Evolutionary conservation across 1,140 invertebrate genomes (phyloP), one percentile per base, ranked within the genome.

Genomic region (Bombyx mori): DNA sequence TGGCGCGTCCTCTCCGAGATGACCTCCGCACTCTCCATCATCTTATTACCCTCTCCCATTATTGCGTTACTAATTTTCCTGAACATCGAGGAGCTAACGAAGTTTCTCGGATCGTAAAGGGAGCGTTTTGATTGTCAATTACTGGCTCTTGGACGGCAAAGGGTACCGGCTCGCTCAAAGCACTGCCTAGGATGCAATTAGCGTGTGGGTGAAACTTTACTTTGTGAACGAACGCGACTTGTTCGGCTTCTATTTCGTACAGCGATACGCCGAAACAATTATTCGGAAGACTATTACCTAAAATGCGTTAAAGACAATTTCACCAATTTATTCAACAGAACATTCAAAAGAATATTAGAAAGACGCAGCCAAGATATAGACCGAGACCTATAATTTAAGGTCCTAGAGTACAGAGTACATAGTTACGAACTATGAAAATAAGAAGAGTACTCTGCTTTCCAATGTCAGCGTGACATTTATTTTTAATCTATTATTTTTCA

Each of bases 11-110:
- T 18, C n/a, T 22, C 44, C 50, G 52, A 51, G 68, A 79, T 82
- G 82, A 82, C 82, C 80, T 72, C 57, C 58, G 7, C 60, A 63
- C 63, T 61, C 73, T 78, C 78, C 75, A 86, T 86, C 84, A 84
- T 60, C 71, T 82, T 77, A 83, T 86, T 86, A 86, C 81, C 68
- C 74, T 67, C 66, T 69, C 69, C 71, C 71, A 81, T 84, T 82
- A 86, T 81, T 78, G 63, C 77, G 81, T 80, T 82, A 82, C 74
- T 82, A 83, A 86, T 86, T 82, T 86, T 79, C 78, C 80, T 83
- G 75, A 69, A 79, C 77, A 75, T 79, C 75, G 80, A 68, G 68
- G 54, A 75, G 73, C 63, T 84, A 86, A 86, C 79, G 62, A 82
- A 86, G 82, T 86, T 84, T 79, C 72, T 69, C 66, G 56, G 58